These are phyloP conservation scores for Dufourea novaeangliae DNA, from an alignment of 1,140 invertebrate species.

Conservation along the genomic window DNA sequence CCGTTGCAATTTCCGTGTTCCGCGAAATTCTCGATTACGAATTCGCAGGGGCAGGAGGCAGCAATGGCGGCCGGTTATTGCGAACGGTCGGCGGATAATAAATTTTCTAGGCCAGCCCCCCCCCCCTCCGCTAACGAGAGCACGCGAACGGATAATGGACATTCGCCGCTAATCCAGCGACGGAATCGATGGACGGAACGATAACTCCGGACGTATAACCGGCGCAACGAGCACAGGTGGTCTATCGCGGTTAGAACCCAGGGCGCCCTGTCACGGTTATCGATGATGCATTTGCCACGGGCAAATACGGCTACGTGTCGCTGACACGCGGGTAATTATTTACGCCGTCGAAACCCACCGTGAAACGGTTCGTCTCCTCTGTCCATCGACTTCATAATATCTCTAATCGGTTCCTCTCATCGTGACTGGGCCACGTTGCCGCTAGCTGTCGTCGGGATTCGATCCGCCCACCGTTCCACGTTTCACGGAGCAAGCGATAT, in stretches of 20 bases:
- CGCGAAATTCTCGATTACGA: conserved; percentile 30
- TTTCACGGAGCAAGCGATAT: not conserved
- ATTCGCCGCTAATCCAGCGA: conserved; percentile 46
- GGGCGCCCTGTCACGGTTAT: conserved; percentile 40
- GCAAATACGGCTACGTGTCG: conserved; percentile 39
- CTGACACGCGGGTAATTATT: conserved; percentile 60
- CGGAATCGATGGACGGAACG: conserved; percentile 57
- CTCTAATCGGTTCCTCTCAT: conserved; percentile 17
- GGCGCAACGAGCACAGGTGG: conserved; percentile 34
- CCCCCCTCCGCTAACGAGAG: conserved; percentile 22
- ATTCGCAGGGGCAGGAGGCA: too few relatives aligned
- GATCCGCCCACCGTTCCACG: not conserved
- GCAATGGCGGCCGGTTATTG: conserved; percentile 16
- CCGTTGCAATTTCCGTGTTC: conserved; percentile 31
- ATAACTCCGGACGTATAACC: conserved; percentile 41
- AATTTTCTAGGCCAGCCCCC: conserved; percentile 42
- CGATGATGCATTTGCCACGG: conserved; percentile 60
- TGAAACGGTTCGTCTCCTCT: conserved; percentile 35
- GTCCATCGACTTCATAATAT: conserved; percentile 39
- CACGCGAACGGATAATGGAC: conserved; percentile 38
- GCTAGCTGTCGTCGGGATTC: not conserved
- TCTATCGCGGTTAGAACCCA: conserved; percentile 43
- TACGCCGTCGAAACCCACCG: conserved; percentile 45
- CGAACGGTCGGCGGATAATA: conserved; percentile 26
- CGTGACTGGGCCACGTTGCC: not conserved